These are phyloP conservation scores for Scophthalmus maximus DNA, from an alignment of 2,113 vertebrate genomes.

Conservation along the genomic window DNA sequence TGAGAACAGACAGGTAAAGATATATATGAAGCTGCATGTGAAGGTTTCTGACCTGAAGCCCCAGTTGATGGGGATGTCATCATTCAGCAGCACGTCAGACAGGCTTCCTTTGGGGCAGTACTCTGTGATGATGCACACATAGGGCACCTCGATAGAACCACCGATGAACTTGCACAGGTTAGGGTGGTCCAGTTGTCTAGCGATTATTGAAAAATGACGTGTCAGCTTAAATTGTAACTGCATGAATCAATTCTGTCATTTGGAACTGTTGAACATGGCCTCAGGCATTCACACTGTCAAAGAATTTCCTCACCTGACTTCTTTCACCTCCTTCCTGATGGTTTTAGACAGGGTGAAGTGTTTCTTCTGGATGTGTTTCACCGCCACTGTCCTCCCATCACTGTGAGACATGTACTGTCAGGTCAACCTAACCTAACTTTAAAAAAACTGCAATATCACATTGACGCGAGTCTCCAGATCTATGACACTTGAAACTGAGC, in stretches of 20 bases:
- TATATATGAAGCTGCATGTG: background rate
- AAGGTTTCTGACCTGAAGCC: conserved; percentile 79
- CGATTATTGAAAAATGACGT: background rate
- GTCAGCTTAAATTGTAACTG: background rate
- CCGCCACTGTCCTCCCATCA: conserved; percentile 79
- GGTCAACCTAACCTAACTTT: background rate
- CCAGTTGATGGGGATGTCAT: conserved; percentile 84
- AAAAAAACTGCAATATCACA: too few relatives aligned
- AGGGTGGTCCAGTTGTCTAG: conserved; percentile 84
- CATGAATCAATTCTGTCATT: background rate
- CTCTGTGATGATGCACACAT: conserved; percentile 82
- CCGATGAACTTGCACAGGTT: conserved; percentile 85
- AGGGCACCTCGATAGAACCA: conserved; percentile 80
- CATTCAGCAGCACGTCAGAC: conserved; percentile 81
- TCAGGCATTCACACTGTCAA: background rate
- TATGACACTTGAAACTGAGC: too few relatives aligned
- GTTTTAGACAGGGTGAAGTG: conserved; percentile 81
- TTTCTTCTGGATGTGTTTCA: conserved; percentile 83
- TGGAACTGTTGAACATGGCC: too few relatives aligned
- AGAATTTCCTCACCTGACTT: conserved; percentile 75
- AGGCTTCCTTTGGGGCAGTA: conserved; percentile 85
- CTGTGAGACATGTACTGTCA: conserved; percentile 53
- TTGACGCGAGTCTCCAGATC: too few relatives aligned
- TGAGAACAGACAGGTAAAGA: background rate
- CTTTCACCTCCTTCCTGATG: conserved; percentile 84